A percentile compares a stretch with the other conserved stretches of the same genome.
Evolutionary conservation across 2,888 invertebrate genomes (phyloP).

Genomic region (Lottia scabra): DNA sequence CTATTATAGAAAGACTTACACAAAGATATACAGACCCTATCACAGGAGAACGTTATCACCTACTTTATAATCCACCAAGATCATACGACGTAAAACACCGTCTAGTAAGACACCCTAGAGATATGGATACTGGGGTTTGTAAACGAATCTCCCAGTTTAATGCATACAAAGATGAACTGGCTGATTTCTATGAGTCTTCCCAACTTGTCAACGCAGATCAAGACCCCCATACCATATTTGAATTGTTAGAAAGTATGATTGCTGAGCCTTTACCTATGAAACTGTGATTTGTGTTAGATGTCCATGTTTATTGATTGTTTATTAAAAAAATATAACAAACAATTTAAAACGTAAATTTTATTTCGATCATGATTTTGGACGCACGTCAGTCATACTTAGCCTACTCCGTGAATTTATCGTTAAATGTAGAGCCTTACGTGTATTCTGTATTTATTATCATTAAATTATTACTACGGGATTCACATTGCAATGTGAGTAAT

Average conservation of each 20-base stretch:
- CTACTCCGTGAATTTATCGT: too few relatives aligned
- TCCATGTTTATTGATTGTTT: too few relatives aligned
- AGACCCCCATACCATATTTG: slow-evolving; percentile 69
- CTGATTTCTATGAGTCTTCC: slow-evolving; percentile 62
- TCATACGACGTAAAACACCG: slow-evolving; percentile 63
- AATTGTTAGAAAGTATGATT: slow-evolving; percentile 67
- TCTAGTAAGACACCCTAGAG: slow-evolving; percentile 53
- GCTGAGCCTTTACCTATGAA: slow-evolving; percentile 66
- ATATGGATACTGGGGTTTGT: slow-evolving; percentile 55
- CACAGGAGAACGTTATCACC: slow-evolving; percentile 68
- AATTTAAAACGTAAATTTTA: too few relatives aligned
- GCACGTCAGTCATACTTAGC: too few relatives aligned
- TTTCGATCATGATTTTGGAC: too few relatives aligned
- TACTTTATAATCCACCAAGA: slow-evolving; percentile 68
- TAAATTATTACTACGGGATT: too few relatives aligned
- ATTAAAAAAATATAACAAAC: too few relatives aligned
- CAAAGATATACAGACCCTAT: slow-evolving; percentile 65
- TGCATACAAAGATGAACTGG: slow-evolving; percentile 63
- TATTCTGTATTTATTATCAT: too few relatives aligned
- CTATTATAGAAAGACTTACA: slow-evolving; percentile 66
- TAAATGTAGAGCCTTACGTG: too few relatives aligned
- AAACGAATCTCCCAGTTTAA: slow-evolving; percentile 57
- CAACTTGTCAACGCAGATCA: slow-evolving; percentile 68
- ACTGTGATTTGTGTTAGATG: too few relatives aligned
- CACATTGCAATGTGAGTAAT: too few relatives aligned